These are phyloP conservation scores for Ruditapes philippinarum DNA, from an alignment of 1,140 invertebrate species.

Conservation along the genomic window DNA sequence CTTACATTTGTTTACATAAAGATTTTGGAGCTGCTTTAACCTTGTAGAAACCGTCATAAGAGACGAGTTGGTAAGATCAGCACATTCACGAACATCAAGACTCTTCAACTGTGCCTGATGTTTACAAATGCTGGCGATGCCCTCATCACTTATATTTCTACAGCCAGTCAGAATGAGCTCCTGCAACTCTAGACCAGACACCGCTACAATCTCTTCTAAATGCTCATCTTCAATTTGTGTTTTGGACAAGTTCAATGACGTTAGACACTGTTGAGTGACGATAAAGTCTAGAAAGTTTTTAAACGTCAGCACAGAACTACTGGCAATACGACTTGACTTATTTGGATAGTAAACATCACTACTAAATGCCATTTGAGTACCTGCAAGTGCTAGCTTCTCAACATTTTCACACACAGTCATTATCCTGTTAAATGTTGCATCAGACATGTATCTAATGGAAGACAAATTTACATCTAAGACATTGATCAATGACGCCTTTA, in stretches of 20 bases:
- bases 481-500: conserved; percentile 88
- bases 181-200: conserved; percentile 88
- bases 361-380: conserved; percentile 91
- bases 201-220: conserved; percentile 88
- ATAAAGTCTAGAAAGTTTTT: conserved; percentile 90
- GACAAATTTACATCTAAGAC: conserved; percentile 89
- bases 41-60: conserved; percentile 89
- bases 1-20: conserved; percentile 81
- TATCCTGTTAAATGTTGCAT: conserved; percentile 90
- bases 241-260: conserved; percentile 89
- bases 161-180: conserved; percentile 89
- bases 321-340: conserved; percentile 87
- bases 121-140: conserved; percentile 88
- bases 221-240: conserved; percentile 90
- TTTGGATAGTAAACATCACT: conserved; percentile 89
- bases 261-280: conserved; percentile 88
- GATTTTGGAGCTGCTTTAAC: conserved; percentile 83
- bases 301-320: conserved; percentile 91
- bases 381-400: conserved; percentile 89
- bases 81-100: conserved; percentile 90
- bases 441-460: conserved; percentile 91
- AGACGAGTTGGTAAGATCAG: conserved; percentile 89
- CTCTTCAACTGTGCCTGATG: conserved; percentile 89
- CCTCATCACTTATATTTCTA: conserved; percentile 90
- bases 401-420: conserved; percentile 89